Conservation (phyloP, 1,140 invertebrate genomes). For the Reticulitermes speratus region DNA sequence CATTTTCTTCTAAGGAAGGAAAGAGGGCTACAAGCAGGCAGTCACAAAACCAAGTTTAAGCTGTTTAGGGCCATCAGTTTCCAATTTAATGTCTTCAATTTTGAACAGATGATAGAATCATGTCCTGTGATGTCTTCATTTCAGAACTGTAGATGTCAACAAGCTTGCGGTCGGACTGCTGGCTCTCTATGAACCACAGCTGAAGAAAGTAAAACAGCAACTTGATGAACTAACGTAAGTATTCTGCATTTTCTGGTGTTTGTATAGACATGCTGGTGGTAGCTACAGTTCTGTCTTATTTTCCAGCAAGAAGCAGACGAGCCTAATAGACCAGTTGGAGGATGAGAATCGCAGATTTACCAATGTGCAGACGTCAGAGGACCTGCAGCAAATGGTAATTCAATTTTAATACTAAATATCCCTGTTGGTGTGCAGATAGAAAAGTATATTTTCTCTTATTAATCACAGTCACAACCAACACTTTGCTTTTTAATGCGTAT, state of each 20-base stretch:
- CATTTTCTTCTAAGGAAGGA: too few species aligned
- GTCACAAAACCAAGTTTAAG: too few species aligned
- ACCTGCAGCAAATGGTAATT: slow-evolving; percentile 45
- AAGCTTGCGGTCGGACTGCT: slow-evolving; percentile 46
- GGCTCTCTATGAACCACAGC: slow-evolving; percentile 42
- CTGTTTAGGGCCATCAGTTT: too few species aligned
- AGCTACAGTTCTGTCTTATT: slow-evolving; percentile 23
- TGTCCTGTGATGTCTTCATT: neutral
- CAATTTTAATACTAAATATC: neutral
- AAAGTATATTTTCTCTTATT: too few species aligned
- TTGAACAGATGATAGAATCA: too few species aligned
- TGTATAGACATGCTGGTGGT: slow-evolving; percentile 25
- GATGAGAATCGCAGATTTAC: slow-evolving; percentile 47
- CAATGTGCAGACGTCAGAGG: slow-evolving; percentile 43
- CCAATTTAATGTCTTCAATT: too few species aligned
- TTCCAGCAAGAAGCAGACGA: slow-evolving; percentile 47
- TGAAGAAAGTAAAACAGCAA: slow-evolving; percentile 46
- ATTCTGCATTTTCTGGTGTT: slow-evolving; percentile 19
- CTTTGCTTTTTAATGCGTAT: too few species aligned
- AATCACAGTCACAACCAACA: too few species aligned
- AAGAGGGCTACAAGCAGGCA: too few species aligned
- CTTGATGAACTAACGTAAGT: slow-evolving; percentile 48
- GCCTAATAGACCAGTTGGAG: slow-evolving; percentile 45
- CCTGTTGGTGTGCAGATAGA: too few species aligned
- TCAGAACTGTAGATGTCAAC: slow-evolving; percentile 35